Base-by-base conservation (phyloP, 2,888 invertebrate species). In the Eustalomyia histrio region DNA sequence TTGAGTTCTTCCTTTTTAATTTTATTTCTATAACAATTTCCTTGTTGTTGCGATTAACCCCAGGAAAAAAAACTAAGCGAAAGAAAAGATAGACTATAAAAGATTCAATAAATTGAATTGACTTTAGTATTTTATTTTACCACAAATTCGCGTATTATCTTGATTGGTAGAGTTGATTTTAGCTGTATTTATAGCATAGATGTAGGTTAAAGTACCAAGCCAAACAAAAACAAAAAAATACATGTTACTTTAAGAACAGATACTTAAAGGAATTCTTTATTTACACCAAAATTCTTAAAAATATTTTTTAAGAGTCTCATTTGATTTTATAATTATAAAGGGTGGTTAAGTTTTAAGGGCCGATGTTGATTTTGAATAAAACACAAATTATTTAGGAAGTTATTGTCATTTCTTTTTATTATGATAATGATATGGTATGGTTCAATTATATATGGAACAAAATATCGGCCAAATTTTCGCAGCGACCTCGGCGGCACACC, bases 71-170 rank as follows among this genome's bases (percentile, higher is more conserved):
- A 55, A 64, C 16, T 14, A n/a, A 55, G 24, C 29, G 61, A 81
- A 55, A 58, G 24, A 39, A 73, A 57, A 53, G n/a, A 50, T 55
- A 29, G 43, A 67, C 52, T 74, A 74, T 63, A 60, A 82, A 79
- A 57, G 29, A 57, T 9, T 29, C 17, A 78, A 71, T 68, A 53
- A 67, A 67, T 10, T 55, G 80, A 79, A 73, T 64, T 82, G 79
- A 74, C 82, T 82, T 74, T 58, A 63, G 53, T 55, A 61, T 71
- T 74, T 61, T 80, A 79, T 73, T 75, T 61, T 68, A 75, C 80
- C 71, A 61, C 71, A 76, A 81, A 78, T 75, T 83, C 79, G 74
- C 79, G 76, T 76, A 82, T 83, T 80, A 83, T 83, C 83, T 83
- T 80, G 83, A 83, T 83, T 83, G 83, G 73, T 80, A 61, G 74